Evolutionary conservation across 2,113 vertebrate species (phyloP), one percentile per base, ranked within the genome.

Genomic region (Callorhinus ursinus): DNA sequence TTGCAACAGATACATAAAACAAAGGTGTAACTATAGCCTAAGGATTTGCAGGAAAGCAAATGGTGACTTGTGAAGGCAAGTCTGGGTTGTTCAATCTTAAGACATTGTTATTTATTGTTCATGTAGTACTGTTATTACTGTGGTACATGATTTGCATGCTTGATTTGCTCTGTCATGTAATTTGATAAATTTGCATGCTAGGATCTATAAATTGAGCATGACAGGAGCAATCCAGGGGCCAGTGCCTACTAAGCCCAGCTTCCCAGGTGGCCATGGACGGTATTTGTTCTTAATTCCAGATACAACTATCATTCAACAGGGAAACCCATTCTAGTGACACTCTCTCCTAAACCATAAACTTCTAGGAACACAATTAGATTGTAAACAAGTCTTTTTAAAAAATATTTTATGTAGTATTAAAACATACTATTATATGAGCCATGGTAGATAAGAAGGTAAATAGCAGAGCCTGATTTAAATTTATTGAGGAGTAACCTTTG

Each of bases 121-220:
- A 83, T 15, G 36, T 15, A 81, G 21, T 22, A 57, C 13, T 81
- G 42, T 72, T 39, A 77, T 72, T 65, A 77, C 36, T n/a, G 3
- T 39, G 33, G 67, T 46, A n/a, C 36, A 65, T 71, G 28, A 19
- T 83, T 76, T 92, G 53, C 49, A 65, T 88, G 57, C 63, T 26
- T 61, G 59, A 94, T 88, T 96, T 96, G 36, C 61, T 46, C n/a
- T 84, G 96, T 61, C 86, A 57, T 49, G 5, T 92, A 92, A 92
- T 39, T 84, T 90, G 80, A 97, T 96, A 39, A 81, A 84, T 93
- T 61, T 88, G 8, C n/a, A 67, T 88, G 3, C 26, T 88, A 63
- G 19, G 22, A 36, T 84, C 42, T 86, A 18, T 88, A 95, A 96
- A 85, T 51, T 85, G 53, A 90, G 31, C 69, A 90, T 61, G 46